These are phyloP conservation scores for Cryptophagus acutangulus DNA, from an alignment of 2,888 invertebrate genomes.

Conservation along the genomic window DNA sequence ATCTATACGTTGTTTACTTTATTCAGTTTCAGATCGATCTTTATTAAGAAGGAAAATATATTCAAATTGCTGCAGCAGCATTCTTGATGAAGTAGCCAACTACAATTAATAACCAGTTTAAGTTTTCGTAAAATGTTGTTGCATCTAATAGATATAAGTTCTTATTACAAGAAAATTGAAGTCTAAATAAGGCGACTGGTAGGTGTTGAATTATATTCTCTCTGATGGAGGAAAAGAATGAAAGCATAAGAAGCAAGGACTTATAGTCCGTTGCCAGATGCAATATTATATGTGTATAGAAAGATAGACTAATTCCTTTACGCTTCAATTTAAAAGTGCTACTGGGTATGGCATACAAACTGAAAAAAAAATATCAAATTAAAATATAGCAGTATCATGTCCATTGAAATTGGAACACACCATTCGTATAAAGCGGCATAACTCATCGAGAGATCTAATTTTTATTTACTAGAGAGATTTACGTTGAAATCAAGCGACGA, in stretches of 20 bases:
- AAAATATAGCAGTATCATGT: slow-evolving; percentile 44
- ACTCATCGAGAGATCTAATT: too few relatives aligned
- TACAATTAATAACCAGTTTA: too few relatives aligned
- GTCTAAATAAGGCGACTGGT: slow-evolving; percentile 11
- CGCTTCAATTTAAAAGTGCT: slow-evolving; percentile 45
- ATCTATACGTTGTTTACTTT: too few relatives aligned
- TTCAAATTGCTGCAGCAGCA: too few relatives aligned
- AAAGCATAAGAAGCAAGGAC: slow-evolving; percentile 13
- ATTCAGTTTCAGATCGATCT: too few relatives aligned
- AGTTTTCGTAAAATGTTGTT: too few relatives aligned
- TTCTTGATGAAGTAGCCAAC: too few relatives aligned
- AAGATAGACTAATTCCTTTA: slow-evolving; percentile 40
- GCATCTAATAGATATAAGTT: too few relatives aligned
- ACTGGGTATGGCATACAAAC: slow-evolving; percentile 37
- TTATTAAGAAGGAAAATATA: too few relatives aligned
- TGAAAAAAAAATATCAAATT: slow-evolving; percentile 43
- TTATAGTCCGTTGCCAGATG: slow-evolving; percentile 24
- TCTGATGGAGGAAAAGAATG: slow-evolving; percentile 5
- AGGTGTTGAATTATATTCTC: slow-evolving; percentile 8
- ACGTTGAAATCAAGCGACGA: too few relatives aligned
- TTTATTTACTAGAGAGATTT: too few relatives aligned
- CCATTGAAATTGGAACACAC: slow-evolving; percentile 23
- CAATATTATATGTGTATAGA: slow-evolving; percentile 32
- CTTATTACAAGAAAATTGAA: slow-evolving; percentile 12
- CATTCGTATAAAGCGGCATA: slow-evolving; percentile 12